Conservation (phyloP, 92 coral and sea anemone genomes). For the Paramuricea clavata region DNA sequence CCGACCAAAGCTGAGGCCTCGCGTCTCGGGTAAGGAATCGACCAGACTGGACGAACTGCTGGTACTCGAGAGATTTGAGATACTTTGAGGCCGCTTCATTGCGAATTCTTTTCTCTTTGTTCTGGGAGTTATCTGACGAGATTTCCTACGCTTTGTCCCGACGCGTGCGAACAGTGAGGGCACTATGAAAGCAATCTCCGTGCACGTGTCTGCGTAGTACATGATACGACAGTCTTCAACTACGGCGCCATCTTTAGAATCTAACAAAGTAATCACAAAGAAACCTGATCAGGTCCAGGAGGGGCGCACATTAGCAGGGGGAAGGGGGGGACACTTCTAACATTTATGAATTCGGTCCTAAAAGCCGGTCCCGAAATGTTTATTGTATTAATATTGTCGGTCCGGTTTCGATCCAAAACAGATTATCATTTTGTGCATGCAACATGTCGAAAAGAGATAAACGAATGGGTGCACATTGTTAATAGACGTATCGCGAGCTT, state of each 20-base stretch:
- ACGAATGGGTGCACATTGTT: no score
- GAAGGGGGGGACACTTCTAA: no score
- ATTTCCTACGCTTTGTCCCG: constrained; percentile 15
- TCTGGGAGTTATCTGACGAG: not conserved
- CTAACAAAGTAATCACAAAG: not conserved
- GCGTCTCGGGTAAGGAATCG: constrained; percentile 39
- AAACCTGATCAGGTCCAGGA: no score
- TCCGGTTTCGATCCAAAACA: no score
- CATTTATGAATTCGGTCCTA: no score
- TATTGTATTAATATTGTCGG: no score
- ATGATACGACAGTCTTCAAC: constrained; percentile 70
- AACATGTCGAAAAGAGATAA: no score
- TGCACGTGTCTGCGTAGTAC: constrained; percentile 87
- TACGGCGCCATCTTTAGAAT: not conserved
- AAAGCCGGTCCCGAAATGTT: no score
- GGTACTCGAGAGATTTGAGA: constrained; percentile 5
- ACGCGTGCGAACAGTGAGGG: constrained; percentile 89
- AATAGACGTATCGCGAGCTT: no score
- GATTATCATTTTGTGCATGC: no score
- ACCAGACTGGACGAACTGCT: constrained; percentile 32
- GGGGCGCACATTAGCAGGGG: not conserved
- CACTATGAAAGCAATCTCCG: constrained; percentile 93
- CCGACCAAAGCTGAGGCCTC: constrained; percentile 36
- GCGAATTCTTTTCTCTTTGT: constrained; percentile 13
- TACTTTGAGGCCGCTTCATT: constrained; percentile 32